These are phyloP conservation scores for Psittacula derbiana DNA, from an alignment of 2,797 vertebrate genomes.

Conservation along the genomic window DNA sequence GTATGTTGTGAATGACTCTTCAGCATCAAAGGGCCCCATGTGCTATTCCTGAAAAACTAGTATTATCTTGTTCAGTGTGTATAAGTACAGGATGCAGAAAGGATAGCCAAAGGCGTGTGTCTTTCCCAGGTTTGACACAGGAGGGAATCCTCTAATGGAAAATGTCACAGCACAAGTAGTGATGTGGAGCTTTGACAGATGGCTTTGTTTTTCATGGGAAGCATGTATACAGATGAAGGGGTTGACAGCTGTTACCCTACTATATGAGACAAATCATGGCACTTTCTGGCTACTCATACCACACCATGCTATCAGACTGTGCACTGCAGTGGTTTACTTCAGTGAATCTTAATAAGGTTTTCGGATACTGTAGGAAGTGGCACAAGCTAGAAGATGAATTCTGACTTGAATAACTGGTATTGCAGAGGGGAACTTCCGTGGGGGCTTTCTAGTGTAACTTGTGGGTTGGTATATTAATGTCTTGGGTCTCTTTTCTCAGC, in stretches of 20 bases:
- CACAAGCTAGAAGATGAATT: background rate
- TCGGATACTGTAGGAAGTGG: background rate
- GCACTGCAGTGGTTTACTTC: background rate
- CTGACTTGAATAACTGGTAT: background rate
- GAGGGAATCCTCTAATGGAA: background rate
- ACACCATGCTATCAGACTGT: background rate
- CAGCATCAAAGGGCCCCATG: background rate
- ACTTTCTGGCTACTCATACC: background rate
- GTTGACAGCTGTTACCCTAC: background rate
- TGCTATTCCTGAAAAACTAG: background rate
- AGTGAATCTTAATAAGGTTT: background rate
- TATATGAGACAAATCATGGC: rapidly evolving
- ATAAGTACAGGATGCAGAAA: background rate
- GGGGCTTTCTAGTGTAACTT: too few relatives aligned
- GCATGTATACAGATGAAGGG: background rate
- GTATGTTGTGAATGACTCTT: background rate
- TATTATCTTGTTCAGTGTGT: background rate
- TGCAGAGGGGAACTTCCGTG: background rate
- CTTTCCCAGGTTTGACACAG: background rate
- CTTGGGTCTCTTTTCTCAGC: constrained; percentile 73
- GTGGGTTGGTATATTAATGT: background rate
- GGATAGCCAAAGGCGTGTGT: background rate
- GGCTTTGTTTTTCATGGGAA: background rate
- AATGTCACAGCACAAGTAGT: background rate
- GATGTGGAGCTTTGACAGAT: background rate